Percentiles rank a stretch among this genome's conserved stretches.
These are phyloP conservation scores for Scylla paramamosain DNA, from an alignment of 1,140 invertebrate genomes.

Conservation along the genomic window DNA sequence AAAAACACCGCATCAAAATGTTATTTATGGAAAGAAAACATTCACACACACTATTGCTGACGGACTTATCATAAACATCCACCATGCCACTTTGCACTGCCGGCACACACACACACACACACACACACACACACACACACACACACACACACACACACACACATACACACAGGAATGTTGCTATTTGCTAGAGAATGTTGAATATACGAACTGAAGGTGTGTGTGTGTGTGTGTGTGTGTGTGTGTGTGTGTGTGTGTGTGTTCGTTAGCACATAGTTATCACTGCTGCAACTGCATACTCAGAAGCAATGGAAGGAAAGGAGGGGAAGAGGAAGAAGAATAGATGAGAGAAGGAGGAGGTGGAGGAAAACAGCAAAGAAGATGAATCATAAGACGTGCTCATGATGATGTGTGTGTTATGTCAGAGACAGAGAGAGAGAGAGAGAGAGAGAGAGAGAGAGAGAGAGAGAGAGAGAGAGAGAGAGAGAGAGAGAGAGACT, in stretches of 20 bases:
- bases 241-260: not conserved
- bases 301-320: too few species aligned
- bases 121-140: not conserved
- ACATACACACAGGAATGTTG: not conserved
- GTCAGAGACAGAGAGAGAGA: not conserved
- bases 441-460: not conserved
- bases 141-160: slow-evolving; percentile 8
- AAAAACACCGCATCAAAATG: too few species aligned
- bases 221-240: slow-evolving; percentile 46
- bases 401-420: not conserved
- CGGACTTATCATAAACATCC: too few species aligned
- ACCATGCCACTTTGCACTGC: too few species aligned
- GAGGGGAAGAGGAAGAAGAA: not conserved
- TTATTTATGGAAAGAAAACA: too few species aligned
- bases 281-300: too few species aligned
- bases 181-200: not conserved
- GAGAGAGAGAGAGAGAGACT: too few species aligned
- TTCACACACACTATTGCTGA: too few species aligned
- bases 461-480: not conserved
- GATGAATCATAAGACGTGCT: too few species aligned
- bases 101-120: too few species aligned
- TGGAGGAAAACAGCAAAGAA: not conserved
- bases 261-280: too few species aligned
- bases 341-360: not conserved
- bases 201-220: not conserved